Percentiles rank a stretch among this genome's conserved stretches.
These are phyloP conservation scores for Ips typographus DNA, from an alignment of 1,140 invertebrate genomes.

Conservation along the genomic window DNA sequence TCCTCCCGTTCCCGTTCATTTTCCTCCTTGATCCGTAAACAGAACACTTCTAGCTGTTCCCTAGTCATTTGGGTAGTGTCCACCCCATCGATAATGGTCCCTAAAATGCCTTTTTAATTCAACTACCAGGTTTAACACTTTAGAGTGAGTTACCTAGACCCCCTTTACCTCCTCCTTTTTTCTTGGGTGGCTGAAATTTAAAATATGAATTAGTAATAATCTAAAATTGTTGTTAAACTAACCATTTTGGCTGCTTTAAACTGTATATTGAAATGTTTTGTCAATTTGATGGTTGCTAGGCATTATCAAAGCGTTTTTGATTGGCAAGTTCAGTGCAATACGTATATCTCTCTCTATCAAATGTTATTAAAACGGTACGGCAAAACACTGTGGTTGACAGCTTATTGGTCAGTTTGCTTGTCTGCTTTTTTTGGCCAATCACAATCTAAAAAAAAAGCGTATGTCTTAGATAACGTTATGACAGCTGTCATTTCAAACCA, in stretches of 20 bases:
- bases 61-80: conserved; percentile 90
- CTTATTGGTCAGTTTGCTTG: no score
- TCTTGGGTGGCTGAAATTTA: conserved; percentile 43
- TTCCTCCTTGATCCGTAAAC: conserved; percentile 84
- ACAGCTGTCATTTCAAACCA: no score
- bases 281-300: no score
- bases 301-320: no score
- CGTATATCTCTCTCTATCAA: no score
- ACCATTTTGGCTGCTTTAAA: background rate
- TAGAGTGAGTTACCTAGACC: conserved; percentile 21
- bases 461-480: no score
- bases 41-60: conserved; percentile 89
- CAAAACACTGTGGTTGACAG: no score
- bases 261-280: no score
- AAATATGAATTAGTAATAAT: background rate
- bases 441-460: no score
- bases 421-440: no score
- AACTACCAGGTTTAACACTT: background rate
- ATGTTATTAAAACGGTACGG: no score
- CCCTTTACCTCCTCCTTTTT: conserved; percentile 42
- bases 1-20: conserved; percentile 92
- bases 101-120: conserved; percentile 34
- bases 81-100: conserved; percentile 82
- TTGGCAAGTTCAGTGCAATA: no score
- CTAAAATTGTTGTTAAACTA: background rate